phyloP scores from a whole-genome alignment of 1,140 invertebrate genomes.

The Hormaphis cornu region DNA sequence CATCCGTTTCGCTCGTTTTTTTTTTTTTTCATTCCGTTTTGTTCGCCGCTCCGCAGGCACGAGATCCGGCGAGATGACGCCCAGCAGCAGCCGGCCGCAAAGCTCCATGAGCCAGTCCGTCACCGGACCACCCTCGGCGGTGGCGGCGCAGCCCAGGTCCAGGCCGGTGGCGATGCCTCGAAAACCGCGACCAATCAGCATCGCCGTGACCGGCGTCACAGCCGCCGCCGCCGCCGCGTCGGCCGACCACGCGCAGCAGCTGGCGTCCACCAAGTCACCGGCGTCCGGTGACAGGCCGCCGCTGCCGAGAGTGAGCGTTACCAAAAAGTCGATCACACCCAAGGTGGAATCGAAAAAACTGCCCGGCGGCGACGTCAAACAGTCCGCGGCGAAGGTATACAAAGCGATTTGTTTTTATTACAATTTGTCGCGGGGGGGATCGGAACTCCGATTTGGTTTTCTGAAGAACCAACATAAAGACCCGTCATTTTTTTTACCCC shows the following conservation, averaged over 20 bases:
- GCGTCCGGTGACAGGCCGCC: conserved; percentile 32
- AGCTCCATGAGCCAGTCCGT: conserved; percentile 63
- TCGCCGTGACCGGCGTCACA: conserved; percentile 72
- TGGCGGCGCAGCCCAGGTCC: conserved; percentile 37
- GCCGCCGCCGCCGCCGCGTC: conserved; percentile 41
- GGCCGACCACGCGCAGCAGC: background rate
- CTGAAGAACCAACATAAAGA: too few relatives aligned
- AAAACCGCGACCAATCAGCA: conserved; percentile 68
- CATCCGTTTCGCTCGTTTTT: too few relatives aligned
- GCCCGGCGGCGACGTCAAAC: background rate
- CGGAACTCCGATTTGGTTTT: too few relatives aligned
- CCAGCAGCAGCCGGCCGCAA: conserved; percentile 52
- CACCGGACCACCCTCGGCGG: conserved; percentile 36
- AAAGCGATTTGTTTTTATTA: too few relatives aligned
- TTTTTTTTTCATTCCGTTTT: too few relatives aligned
- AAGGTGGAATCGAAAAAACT: conserved; percentile 22
- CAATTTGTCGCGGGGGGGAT: too few relatives aligned
- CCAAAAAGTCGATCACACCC: conserved; percentile 34
- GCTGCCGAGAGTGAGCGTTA: conserved; percentile 35
- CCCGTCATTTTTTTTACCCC: too few relatives aligned
- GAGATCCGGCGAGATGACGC: conserved; percentile 57
- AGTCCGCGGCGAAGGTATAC: background rate
- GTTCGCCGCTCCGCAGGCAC: too few relatives aligned
- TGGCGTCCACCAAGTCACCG: conserved; percentile 2
- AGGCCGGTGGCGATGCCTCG: conserved; percentile 49